phyloP scores from a whole-genome alignment of 2,113 vertebrate genomes.

The Empidonax traillii region DNA sequence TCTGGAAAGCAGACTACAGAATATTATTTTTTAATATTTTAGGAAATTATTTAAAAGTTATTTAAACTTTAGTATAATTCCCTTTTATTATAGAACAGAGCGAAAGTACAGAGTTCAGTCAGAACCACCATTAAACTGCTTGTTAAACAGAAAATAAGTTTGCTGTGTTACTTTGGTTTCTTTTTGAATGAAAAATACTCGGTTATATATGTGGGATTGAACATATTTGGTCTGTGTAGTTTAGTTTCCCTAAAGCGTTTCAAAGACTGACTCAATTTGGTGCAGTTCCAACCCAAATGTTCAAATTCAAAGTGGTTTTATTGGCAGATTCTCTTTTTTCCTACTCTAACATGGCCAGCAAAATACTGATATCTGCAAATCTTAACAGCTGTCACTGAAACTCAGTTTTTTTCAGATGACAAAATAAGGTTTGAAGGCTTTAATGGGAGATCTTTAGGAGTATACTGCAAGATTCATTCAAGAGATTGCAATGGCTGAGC shows the following conservation, averaged over 20 bases:
- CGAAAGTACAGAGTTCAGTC: neutral
- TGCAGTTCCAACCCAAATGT: neutral
- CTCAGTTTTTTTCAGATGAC: neutral
- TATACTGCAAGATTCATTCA: neutral
- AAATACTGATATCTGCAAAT: neutral
- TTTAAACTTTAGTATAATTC: neutral
- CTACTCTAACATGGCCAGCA: neutral
- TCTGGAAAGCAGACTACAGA: neutral
- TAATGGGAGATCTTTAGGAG: neutral
- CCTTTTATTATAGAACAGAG: neutral
- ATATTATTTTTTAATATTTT: neutral
- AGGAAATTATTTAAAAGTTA: neutral
- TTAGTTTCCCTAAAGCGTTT: neutral
- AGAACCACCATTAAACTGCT: neutral
- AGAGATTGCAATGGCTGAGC: neutral
- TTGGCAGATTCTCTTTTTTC: neutral
- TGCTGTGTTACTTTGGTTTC: neutral
- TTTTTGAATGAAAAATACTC: neutral
- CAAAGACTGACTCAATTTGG: neutral
- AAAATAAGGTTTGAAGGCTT: neutral
- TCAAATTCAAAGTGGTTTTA: neutral
- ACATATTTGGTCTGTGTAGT: neutral
- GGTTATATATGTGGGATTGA: neutral
- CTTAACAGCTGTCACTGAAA: neutral
- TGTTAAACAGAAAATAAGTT: neutral